These are phyloP conservation scores for Xestia rhomboidea DNA, from an alignment of 2,888 invertebrate species.

Conservation along the genomic window DNA sequence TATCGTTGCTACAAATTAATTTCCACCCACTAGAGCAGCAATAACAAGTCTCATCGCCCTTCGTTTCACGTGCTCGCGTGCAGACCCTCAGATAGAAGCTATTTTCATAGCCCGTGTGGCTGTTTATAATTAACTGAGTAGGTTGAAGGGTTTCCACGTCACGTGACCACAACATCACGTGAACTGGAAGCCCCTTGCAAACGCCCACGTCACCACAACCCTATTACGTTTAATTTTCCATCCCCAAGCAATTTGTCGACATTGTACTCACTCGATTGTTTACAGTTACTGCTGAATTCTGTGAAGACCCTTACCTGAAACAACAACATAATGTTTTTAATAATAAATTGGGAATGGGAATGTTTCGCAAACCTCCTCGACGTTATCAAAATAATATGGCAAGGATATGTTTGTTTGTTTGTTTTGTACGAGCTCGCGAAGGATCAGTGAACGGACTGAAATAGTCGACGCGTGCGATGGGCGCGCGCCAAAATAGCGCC, in stretches of 20 bases:
- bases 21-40: slow-evolving; percentile 14
- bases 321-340: slow-evolving; percentile 69
- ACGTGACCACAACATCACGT: slow-evolving; percentile 55
- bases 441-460: slow-evolving; percentile 77
- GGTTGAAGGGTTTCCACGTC: slow-evolving; percentile 62
- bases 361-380: slow-evolving; percentile 72
- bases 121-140: slow-evolving; percentile 57
- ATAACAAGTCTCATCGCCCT: slow-evolving; percentile 33
- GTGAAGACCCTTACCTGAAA: slow-evolving; percentile 78
- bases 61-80: slow-evolving; percentile 47
- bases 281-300: slow-evolving; percentile 44
- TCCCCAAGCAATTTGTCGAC: slow-evolving; percentile 31
- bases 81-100: slow-evolving; percentile 50
- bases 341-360: slow-evolving; percentile 58
- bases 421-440: slow-evolving; percentile 68
- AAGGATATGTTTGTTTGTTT: slow-evolving; percentile 66
- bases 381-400: slow-evolving; percentile 69
- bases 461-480: slow-evolving; percentile 77
- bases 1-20: slow-evolving; percentile 17
- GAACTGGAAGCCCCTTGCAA: slow-evolving; percentile 52
- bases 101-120: slow-evolving; percentile 47
- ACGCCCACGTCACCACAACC: slow-evolving; percentile 34
- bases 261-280: slow-evolving; percentile 41
- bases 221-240: slow-evolving; percentile 42
- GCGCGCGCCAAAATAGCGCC: slow-evolving; percentile 79